phyloP scores from a whole-genome alignment of 2,888 invertebrate species.

The Ornithoptera priamus region DNA sequence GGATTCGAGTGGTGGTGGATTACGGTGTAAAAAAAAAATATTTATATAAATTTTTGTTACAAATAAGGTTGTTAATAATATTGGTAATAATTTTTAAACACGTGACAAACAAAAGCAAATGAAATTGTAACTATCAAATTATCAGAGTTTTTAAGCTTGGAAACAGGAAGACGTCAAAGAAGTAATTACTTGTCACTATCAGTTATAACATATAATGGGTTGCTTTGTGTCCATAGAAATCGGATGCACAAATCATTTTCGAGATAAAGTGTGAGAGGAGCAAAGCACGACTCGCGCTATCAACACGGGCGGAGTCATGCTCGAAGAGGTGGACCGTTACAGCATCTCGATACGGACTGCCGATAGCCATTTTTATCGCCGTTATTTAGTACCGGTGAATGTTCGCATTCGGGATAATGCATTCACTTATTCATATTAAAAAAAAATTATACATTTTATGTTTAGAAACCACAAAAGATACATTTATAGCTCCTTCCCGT shows the following conservation, averaged over 20 bases:
- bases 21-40: too few species aligned
- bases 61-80: too few species aligned
- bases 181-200: neutral
- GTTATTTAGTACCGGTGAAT: conserved; percentile 16
- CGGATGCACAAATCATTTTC: conserved; percentile 26
- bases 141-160: neutral
- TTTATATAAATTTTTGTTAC: too few species aligned
- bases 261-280: conserved; percentile 25
- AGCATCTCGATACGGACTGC: conserved; percentile 21
- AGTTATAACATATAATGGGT: neutral
- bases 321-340: conserved; percentile 27
- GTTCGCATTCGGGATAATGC: conserved; percentile 6
- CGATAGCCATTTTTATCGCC: conserved; percentile 23
- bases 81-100: too few species aligned
- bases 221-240: conserved; percentile 4
- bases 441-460: neutral
- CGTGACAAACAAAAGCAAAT: neutral
- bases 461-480: too few species aligned
- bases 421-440: neutral
- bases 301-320: conserved; percentile 24
- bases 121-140: neutral
- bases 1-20: too few species aligned
- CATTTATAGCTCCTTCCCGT: too few species aligned
- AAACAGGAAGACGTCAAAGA: neutral
- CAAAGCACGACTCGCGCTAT: conserved; percentile 25